Conservation (phyloP, 2,797 vertebrate genomes). For the Betta splendens region DNA sequence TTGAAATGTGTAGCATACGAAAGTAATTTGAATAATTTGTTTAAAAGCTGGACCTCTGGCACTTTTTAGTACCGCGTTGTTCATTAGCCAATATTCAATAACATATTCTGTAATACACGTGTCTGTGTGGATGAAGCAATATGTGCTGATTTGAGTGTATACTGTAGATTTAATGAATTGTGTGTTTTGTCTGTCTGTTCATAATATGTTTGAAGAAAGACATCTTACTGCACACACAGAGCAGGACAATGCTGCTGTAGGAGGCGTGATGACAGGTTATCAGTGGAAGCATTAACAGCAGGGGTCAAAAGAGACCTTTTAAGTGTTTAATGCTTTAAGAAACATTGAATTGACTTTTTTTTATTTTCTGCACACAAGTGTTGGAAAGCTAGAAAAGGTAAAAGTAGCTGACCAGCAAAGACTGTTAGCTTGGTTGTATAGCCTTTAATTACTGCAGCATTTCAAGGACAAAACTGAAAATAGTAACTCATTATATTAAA, state of each 20-base stretch:
- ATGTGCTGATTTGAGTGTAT: not conserved
- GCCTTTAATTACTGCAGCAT: too few relatives aligned
- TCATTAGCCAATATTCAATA: not conserved
- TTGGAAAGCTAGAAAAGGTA: too few relatives aligned
- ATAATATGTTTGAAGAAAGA: slow-evolving; percentile 32
- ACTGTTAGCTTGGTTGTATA: too few relatives aligned
- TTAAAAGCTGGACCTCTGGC: not conserved
- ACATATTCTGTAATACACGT: not conserved
- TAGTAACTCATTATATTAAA: too few relatives aligned
- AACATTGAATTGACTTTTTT: too few relatives aligned
- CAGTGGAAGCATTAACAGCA: slow-evolving; percentile 10
- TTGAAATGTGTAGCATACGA: not conserved
- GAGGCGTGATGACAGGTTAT: slow-evolving; percentile 38
- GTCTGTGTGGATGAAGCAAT: slow-evolving; percentile 1
- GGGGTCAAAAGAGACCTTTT: slow-evolving; percentile 5
- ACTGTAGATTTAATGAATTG: too few relatives aligned
- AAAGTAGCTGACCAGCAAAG: too few relatives aligned
- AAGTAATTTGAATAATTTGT: not conserved
- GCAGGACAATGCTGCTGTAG: slow-evolving; percentile 23
- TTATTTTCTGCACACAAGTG: too few relatives aligned
- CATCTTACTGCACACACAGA: slow-evolving; percentile 19
- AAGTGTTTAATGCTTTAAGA: slow-evolving; percentile 17
- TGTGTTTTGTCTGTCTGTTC: slow-evolving; percentile 19
- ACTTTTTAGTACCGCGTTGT: not conserved
- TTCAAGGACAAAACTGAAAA: too few relatives aligned